Evolutionary conservation across 2,797 vertebrate species (phyloP).

Genomic region (Anniella stebbinsi): DNA sequence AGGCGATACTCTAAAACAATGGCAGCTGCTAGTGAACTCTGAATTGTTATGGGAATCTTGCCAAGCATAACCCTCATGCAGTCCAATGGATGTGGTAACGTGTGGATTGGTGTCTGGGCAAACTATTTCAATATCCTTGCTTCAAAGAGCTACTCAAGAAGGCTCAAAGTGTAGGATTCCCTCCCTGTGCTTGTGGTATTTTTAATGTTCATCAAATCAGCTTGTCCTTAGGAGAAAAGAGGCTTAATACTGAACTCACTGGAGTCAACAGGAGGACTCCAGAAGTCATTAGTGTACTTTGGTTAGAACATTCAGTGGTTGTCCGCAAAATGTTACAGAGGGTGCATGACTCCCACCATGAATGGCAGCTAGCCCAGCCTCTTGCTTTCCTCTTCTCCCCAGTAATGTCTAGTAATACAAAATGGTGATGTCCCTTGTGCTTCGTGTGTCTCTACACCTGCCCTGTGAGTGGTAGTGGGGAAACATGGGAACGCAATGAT

Average conservation of each 20-base stretch:
- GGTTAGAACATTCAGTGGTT: not conserved
- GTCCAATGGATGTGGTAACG: conserved; percentile 18
- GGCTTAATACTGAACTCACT: not conserved
- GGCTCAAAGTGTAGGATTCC: conserved; percentile 27
- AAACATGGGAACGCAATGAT: not conserved
- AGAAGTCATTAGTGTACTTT: not conserved
- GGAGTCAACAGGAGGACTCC: not conserved
- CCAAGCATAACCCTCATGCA: conserved; percentile 15
- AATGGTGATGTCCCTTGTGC: not conserved
- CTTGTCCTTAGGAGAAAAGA: not conserved
- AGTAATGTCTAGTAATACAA: not conserved
- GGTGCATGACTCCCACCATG: no score
- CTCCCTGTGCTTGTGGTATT: conserved; percentile 41
- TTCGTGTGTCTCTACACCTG: not conserved
- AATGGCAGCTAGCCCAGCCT: not conserved
- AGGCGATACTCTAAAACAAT: not conserved
- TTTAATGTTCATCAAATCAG: not conserved
- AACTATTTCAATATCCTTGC: conserved; percentile 27
- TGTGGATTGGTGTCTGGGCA: conserved; percentile 13
- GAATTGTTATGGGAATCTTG: conserved; percentile 1
- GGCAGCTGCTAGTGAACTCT: conserved; percentile 3
- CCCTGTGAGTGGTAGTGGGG: not conserved
- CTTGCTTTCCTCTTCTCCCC: not conserved
- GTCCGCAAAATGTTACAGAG: not conserved
- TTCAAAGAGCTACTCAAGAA: conserved; percentile 19